Conservation (phyloP, 2,888 invertebrate species). For the Tipula unca region DNA sequence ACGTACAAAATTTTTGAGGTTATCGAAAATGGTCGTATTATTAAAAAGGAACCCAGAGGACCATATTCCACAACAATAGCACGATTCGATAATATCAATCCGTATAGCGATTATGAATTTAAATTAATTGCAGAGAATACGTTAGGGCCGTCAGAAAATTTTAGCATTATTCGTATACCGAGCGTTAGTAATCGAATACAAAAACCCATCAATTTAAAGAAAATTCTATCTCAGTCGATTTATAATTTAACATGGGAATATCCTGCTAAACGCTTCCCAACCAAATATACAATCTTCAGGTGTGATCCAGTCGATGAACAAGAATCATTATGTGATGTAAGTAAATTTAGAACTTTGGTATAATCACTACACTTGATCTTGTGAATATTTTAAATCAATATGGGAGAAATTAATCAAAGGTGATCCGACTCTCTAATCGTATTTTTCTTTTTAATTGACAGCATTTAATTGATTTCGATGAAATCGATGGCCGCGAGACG, state of each 20-base stretch:
- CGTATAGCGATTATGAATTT: slow-evolving; percentile 32
- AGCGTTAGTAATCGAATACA: not conserved
- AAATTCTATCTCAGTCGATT: not conserved
- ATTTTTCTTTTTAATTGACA: slow-evolving; percentile 9
- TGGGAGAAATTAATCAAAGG: too few relatives aligned
- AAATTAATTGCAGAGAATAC: not conserved
- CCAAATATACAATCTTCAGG: not conserved
- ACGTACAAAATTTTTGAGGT: slow-evolving; percentile 42
- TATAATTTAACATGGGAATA: slow-evolving; percentile 8
- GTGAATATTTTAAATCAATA: not conserved
- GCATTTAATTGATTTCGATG: slow-evolving; percentile 28
- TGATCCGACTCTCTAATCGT: not conserved
- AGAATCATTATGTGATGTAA: not conserved
- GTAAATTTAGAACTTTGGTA: not conserved
- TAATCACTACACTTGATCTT: not conserved
- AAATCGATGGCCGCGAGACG: not conserved
- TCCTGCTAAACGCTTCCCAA: not conserved
- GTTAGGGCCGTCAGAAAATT: not conserved
- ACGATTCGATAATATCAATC: slow-evolving; percentile 19
- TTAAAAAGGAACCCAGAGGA: not conserved
- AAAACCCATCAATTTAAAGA: not conserved
- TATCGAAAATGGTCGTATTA: not conserved
- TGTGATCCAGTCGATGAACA: slow-evolving; percentile 9
- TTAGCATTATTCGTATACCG: not conserved
- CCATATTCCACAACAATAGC: slow-evolving; percentile 2